Percentiles rank a stretch among this genome's conserved stretches.
phyloP scores from a whole-genome alignment of 2,113 vertebrate genomes.

The Fukomys damarensis region DNA sequence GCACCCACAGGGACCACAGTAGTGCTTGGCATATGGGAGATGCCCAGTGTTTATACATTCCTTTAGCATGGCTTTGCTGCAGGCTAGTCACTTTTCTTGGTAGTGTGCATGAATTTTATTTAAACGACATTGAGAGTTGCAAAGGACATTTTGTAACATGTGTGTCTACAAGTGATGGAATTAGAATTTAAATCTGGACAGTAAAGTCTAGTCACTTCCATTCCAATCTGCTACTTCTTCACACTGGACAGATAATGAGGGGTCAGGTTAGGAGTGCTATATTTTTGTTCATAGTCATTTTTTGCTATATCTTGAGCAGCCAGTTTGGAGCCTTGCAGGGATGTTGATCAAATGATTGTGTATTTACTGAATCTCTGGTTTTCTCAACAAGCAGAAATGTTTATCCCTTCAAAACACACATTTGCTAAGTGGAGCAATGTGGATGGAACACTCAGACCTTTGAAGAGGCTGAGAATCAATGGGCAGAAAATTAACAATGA shows the following conservation, averaged over 20 bases:
- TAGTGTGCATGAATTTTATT: not conserved
- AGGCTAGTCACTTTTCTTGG: not conserved
- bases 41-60: not conserved
- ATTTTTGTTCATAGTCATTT: not conserved
- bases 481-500: constrained; percentile 60
- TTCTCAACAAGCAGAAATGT: constrained; percentile 68
- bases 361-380: constrained; percentile 60
- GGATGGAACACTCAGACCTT: constrained; percentile 28
- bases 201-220: not conserved
- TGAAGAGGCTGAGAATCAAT: constrained; percentile 46
- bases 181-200: not conserved
- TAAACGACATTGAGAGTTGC: not conserved
- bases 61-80: not conserved
- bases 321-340: not conserved
- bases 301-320: not conserved
- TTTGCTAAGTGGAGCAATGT: not conserved
- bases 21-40: not conserved
- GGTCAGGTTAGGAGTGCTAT: not conserved
- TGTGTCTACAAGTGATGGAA: not conserved
- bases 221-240: not conserved
- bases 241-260: not conserved
- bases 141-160: not conserved
- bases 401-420: constrained; percentile 61
- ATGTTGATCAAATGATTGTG: constrained; percentile 39
- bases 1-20: not conserved